These are phyloP conservation scores for Clunio marinus DNA, from an alignment of 2,888 invertebrate species.

Conservation along the genomic window DNA sequence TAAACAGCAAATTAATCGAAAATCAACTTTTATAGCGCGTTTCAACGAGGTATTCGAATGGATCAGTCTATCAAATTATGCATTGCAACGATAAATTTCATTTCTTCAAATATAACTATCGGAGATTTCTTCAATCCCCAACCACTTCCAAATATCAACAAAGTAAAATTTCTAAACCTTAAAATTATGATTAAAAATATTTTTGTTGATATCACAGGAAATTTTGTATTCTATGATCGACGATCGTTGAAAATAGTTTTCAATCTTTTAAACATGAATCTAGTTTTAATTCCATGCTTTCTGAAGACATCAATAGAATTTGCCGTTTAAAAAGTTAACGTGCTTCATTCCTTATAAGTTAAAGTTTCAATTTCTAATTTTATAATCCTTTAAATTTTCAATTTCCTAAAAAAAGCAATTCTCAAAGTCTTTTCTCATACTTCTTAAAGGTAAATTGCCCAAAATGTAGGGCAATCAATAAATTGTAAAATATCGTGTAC, in stretches of 20 bases:
- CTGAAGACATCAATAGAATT: too few relatives aligned
- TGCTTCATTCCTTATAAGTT: not conserved
- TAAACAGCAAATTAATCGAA: not conserved
- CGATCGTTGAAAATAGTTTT: not conserved
- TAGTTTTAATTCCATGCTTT: too few relatives aligned
- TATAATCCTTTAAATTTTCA: too few relatives aligned
- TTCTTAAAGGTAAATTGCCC: slow-evolving; percentile 1
- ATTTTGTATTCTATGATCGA: slow-evolving; percentile 10
- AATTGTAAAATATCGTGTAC: too few relatives aligned
- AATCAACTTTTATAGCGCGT: not conserved
- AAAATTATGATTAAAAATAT: slow-evolving; percentile 2
- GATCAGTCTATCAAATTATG: not conserved
- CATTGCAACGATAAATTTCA: not conserved
- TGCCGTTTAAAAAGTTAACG: not conserved
- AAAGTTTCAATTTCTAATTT: too few relatives aligned
- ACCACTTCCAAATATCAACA: not conserved
- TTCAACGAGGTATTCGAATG: not conserved
- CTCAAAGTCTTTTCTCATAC: not conserved
- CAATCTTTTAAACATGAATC: too few relatives aligned
- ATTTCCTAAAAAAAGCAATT: too few relatives aligned
- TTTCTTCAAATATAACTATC: not conserved
- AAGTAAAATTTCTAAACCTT: not conserved
- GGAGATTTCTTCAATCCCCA: too few relatives aligned
- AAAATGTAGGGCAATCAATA: not conserved
- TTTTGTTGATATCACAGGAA: slow-evolving; percentile 8